phyloP scores from a whole-genome alignment of 2,797 vertebrate genomes.

The Phyllotis vaccarum region DNA sequence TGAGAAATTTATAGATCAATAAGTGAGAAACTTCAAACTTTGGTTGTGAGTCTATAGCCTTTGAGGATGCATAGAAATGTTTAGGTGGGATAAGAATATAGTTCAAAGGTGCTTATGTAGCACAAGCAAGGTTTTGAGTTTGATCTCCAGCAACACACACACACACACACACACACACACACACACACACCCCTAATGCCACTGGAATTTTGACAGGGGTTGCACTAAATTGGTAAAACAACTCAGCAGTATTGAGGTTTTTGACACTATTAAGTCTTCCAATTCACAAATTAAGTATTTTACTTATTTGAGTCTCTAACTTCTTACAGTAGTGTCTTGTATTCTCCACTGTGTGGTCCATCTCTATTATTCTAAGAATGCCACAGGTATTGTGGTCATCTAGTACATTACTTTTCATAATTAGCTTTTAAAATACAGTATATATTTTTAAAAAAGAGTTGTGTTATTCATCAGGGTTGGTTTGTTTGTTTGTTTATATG shows the following conservation, averaged over 20 bases:
- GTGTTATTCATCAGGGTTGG: neutral
- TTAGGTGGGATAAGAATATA: neutral
- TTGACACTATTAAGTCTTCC: neutral
- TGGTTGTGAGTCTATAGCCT: neutral
- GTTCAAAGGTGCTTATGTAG: neutral
- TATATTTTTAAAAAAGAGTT: neutral
- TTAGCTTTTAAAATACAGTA: neutral
- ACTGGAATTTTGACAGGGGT: slow-evolving; percentile 15
- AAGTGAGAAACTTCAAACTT: neutral
- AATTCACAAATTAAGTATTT: neutral
- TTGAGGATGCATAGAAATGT: neutral
- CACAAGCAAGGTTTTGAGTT: neutral
- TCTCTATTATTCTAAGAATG: slow-evolving; percentile 27
- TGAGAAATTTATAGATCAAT: neutral
- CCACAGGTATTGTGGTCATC: neutral
- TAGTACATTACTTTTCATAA: neutral
- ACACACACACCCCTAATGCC: too few species aligned
- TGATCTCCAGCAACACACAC: neutral
- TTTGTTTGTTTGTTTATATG: neutral
- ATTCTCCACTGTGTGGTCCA: neutral
- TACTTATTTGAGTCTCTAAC: neutral
- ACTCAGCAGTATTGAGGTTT: neutral
- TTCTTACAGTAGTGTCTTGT: neutral
- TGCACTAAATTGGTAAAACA: neutral
- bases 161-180: neutral